phyloP scores from a whole-genome alignment of 2,888 invertebrate genomes.

The Noctua fimbriata region DNA sequence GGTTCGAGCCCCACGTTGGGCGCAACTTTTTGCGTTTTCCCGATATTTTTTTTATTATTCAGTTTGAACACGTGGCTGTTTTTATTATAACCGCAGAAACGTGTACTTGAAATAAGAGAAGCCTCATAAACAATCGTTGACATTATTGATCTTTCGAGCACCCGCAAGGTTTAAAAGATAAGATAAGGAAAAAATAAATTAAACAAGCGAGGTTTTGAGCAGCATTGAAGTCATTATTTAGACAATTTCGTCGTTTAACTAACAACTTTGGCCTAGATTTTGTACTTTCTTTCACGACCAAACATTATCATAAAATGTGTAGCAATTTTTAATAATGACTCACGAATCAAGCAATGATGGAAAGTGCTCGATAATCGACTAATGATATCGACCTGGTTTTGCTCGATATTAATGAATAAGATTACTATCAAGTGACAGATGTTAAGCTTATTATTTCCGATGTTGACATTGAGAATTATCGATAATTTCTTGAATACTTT shows the following conservation, averaged over 20 bases:
- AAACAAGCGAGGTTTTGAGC: conserved; percentile 12
- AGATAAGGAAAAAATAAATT: conserved; percentile 28
- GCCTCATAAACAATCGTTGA: background rate
- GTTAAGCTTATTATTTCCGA: conserved; percentile 40
- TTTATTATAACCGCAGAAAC: conserved; percentile 14
- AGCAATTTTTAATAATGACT: conserved; percentile 78
- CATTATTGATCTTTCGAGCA: conserved; percentile 33
- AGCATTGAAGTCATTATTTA: conserved; percentile 22
- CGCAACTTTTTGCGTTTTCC: conserved; percentile 74
- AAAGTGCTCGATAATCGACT: conserved; percentile 81
- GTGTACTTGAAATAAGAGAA: conserved; percentile 16
- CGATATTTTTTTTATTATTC: background rate
- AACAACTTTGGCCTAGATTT: conserved; percentile 69
- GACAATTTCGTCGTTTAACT: conserved; percentile 42
- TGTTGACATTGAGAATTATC: conserved; percentile 57
- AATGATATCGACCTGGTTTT: conserved; percentile 78
- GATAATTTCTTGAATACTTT: conserved; percentile 58
- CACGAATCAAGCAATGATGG: conserved; percentile 74
- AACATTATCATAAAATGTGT: conserved; percentile 74
- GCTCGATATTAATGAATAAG: conserved; percentile 55
- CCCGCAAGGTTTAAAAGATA: conserved; percentile 32
- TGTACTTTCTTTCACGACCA: conserved; percentile 75
- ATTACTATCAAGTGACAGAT: conserved; percentile 56
- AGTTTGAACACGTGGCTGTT: background rate
- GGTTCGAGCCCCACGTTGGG: conserved; percentile 91